These are phyloP conservation scores for Carabus problematicus DNA, from an alignment of 2,888 invertebrate species.

Conservation along the genomic window DNA sequence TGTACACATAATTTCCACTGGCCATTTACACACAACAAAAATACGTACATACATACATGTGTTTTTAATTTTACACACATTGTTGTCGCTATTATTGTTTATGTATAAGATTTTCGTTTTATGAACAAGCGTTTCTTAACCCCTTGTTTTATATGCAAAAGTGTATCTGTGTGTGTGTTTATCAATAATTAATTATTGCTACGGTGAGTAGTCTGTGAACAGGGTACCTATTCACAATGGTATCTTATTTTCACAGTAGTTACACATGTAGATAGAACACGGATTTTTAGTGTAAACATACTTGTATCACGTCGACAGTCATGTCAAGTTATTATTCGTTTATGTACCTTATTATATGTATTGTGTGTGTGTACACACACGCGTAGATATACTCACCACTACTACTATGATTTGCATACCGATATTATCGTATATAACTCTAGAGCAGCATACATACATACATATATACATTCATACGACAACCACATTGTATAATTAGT, in stretches of 20 bases:
- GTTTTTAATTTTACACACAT: slow-evolving; percentile 34
- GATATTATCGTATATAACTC: no score
- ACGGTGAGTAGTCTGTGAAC: slow-evolving; percentile 8
- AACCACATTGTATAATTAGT: no score
- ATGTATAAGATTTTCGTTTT: slow-evolving; percentile 37
- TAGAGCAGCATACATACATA: no score
- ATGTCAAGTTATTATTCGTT: no score
- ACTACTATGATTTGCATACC: no score
- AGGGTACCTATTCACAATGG: slow-evolving; percentile 43
- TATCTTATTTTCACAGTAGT: slow-evolving; percentile 39
- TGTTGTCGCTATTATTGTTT: slow-evolving; percentile 33
- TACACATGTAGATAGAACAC: no score
- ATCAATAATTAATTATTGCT: not conserved
- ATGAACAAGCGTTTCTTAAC: slow-evolving; percentile 42
- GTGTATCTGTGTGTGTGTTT: slow-evolving; percentile 13
- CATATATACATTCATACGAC: no score
- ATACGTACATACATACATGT: slow-evolving; percentile 1
- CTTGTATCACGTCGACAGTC: no score
- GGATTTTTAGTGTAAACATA: no score
- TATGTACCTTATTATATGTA: no score
- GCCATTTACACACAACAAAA: slow-evolving; percentile 36
- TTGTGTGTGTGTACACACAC: no score
- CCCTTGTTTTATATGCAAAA: slow-evolving; percentile 38
- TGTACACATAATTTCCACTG: slow-evolving; percentile 19
- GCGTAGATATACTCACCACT: no score